phyloP scores from a whole-genome alignment of 2,888 invertebrate species.

The Epinotia nisella region DNA sequence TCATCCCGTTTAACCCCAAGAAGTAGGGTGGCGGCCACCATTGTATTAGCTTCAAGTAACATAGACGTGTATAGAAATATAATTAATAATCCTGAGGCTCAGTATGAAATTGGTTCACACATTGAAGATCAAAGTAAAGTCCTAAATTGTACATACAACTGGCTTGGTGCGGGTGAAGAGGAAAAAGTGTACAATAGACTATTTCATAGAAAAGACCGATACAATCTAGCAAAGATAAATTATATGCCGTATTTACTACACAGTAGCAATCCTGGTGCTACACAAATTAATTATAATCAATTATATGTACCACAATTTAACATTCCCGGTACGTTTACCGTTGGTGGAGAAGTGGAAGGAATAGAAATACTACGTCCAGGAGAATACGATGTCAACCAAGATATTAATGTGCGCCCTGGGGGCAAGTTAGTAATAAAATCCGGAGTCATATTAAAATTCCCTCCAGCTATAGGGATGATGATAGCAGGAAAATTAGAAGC shows the following conservation, averaged over 20 bases:
- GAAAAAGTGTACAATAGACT: constrained; percentile 89
- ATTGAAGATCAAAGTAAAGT: constrained; percentile 96
- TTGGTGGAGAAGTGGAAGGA: constrained; percentile 97
- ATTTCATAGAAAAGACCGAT: constrained; percentile 95
- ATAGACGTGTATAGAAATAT: constrained; percentile 95
- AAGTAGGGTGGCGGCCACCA: constrained; percentile 95
- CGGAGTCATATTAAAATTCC: constrained; percentile 95
- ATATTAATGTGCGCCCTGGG: constrained; percentile 97
- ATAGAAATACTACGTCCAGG: constrained; percentile 92
- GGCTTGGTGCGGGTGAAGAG: constrained; percentile 92
- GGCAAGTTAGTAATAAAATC: constrained; percentile 94
- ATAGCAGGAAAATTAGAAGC: constrained; percentile 96
- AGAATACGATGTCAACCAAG: constrained; percentile 95
- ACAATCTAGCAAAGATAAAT: constrained; percentile 96
- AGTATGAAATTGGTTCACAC: constrained; percentile 98
- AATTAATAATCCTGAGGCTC: constrained; percentile 94
- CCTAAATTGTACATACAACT: constrained; percentile 97
- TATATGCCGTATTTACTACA: constrained; percentile 96
- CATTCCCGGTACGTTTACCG: constrained; percentile 87
- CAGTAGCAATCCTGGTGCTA: constrained; percentile 94
- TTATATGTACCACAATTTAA: constrained; percentile 92
- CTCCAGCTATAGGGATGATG: constrained; percentile 97
- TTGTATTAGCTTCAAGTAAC: constrained; percentile 96
- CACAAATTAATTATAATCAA: constrained; percentile 90
- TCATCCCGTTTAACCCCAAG: constrained; percentile 91